Base-by-base conservation (phyloP, 2,797 vertebrate genomes). In the Coregonus sp. region DNA sequence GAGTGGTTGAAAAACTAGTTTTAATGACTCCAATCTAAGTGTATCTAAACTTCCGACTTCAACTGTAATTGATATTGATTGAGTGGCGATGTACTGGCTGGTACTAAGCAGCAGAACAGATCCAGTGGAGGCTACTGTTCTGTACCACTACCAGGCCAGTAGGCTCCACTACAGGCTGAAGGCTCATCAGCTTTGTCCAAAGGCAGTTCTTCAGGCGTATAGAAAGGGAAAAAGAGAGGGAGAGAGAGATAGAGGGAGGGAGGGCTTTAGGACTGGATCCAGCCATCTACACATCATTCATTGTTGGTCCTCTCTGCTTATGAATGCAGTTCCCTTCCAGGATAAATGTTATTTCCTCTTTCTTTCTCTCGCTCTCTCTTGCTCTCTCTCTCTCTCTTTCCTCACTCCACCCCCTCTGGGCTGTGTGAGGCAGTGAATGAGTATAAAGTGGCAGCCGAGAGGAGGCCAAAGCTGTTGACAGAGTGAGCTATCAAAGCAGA, bases 21-120 rank as follows among this genome's bases (percentile, higher is more conserved):
- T 25, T 25, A 25, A 25, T 25, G 25, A 25, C 25, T 25, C 25
- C 25, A 25, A 25, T 25, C 25, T 25, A 25, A 25, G 25, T 25
- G 25, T 25, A 25, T 25, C 25, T 25, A 25, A 25, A 25, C 25
- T 25, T 25, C 25, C 25, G 25, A 25, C 25, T 25, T 25, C 25
- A 25, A 25, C 25, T 25, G 25, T 95, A 94, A 94, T 94, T 92
- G 93, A 94, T 92, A 94, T 94, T 91, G 92, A 94, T 92, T 85
- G 88, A 90, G 90, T 89, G 84, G 82, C 82, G 79, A 81, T 74
- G 74, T 72, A 20, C 70, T 70, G 74, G 78, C 80, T 89, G 73
- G 68, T 37, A 59, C 29, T 56, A 79, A 83, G 89, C 79, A 40
- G 88, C 78, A 40, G 89, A 89, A 87, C 86, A 87, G 86, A 91